phyloP scores from a whole-genome alignment of 2,888 invertebrate species.

The Nemoura dubitans region DNA sequence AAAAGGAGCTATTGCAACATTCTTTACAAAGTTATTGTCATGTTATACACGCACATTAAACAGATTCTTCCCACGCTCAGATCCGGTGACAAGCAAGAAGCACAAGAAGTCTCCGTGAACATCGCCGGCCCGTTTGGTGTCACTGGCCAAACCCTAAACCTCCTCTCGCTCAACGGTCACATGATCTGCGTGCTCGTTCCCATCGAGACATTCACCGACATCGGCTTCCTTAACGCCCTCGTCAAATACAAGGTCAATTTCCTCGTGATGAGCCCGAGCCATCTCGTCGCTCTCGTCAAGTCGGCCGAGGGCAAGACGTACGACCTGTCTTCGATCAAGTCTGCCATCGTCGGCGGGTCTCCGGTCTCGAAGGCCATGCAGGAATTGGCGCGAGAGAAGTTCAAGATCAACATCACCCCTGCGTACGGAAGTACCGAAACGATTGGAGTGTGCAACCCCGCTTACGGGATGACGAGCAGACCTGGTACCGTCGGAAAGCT shows the following conservation, averaged over 20 bases:
- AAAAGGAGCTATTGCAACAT: too few species aligned
- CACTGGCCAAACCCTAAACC: neutral
- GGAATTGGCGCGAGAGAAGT: neutral
- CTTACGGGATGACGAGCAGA: conserved; percentile 57
- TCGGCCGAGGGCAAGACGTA: neutral
- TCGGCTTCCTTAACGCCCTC: neutral
- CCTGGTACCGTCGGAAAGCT: conserved; percentile 74
- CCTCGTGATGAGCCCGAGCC: conserved; percentile 26
- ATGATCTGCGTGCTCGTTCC: conserved; percentile 9
- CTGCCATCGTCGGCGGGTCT: conserved; percentile 20
- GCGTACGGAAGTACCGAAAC: conserved; percentile 20
- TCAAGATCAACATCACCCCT: conserved; percentile 3
- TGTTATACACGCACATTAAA: too few species aligned
- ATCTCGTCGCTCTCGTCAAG: neutral
- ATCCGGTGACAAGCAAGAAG: neutral
- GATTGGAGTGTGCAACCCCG: conserved; percentile 37
- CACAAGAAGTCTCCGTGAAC: conserved; percentile 4
- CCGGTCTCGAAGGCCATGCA: conserved; percentile 9
- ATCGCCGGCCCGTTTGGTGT: conserved; percentile 29
- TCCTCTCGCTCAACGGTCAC: neutral
- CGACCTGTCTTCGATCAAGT: conserved; percentile 18
- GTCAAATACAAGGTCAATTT: conserved; percentile 28
- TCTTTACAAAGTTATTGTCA: too few species aligned
- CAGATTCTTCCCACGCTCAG: neutral
- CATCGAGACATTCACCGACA: conserved; percentile 8